A percentile compares a stretch with the other conserved stretches of the same genome.
These are phyloP conservation scores for Ceyx margarethae DNA, from an alignment of 2,113 vertebrate species.

Conservation along the genomic window DNA sequence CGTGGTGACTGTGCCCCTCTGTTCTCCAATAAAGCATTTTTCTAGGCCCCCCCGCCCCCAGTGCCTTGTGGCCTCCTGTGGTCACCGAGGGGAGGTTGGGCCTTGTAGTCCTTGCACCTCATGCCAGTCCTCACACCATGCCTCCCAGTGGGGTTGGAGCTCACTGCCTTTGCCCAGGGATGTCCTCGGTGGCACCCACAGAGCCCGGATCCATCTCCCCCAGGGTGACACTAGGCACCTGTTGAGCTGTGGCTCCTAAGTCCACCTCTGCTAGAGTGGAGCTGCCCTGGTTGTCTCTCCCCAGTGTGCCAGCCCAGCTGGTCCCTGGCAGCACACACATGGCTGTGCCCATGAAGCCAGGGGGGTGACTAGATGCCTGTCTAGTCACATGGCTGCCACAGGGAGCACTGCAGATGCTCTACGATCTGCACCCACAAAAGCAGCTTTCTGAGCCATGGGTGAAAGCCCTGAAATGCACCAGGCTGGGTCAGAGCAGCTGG, in stretches of 20 bases:
- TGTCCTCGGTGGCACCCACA: fast-evolving
- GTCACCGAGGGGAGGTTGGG: not conserved
- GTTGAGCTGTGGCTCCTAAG: fast-evolving
- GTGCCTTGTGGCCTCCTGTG: not conserved
- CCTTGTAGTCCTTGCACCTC: not conserved
- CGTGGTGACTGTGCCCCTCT: not conserved
- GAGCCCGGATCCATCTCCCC: fast-evolving
- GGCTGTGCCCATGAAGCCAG: not conserved
- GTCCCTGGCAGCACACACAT: not conserved
- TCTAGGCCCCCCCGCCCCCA: not conserved
- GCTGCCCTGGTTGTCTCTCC: fast-evolving
- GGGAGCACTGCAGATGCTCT: fast-evolving
- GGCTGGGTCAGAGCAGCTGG: not conserved
- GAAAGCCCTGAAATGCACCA: not conserved
- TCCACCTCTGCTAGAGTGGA: fast-evolving
- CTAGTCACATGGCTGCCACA: not conserved
- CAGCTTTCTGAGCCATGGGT: fast-evolving
- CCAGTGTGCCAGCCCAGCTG: not conserved
- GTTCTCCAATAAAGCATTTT: slow-evolving; percentile 47
- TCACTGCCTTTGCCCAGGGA: not conserved
- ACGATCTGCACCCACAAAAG: not conserved
- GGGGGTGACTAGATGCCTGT: fast-evolving
- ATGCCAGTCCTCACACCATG: fast-evolving
- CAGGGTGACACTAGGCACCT: fast-evolving
- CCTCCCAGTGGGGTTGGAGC: not conserved